Evolutionary conservation across 2,888 invertebrate species (phyloP).

Genomic region (Sipha maydis): DNA sequence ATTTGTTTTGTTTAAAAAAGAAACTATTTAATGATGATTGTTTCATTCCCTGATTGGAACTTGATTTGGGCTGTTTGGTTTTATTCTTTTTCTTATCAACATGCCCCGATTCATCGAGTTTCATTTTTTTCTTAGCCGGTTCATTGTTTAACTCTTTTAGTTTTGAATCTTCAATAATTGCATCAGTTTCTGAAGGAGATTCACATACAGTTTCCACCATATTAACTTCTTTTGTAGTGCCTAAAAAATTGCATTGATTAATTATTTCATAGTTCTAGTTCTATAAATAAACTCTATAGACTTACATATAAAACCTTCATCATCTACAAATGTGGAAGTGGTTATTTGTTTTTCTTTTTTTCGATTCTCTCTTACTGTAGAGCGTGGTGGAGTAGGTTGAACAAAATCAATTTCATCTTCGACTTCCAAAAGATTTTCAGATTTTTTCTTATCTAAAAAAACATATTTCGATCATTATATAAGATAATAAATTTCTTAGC

Average conservation of each 20-base stretch:
- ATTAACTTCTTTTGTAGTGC: constrained; percentile 57
- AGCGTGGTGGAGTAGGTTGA: constrained; percentile 52
- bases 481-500: neutral
- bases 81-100: constrained; percentile 33
- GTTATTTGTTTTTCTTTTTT: constrained; percentile 56
- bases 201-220: constrained; percentile 31
- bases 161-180: neutral
- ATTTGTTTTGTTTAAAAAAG: constrained; percentile 51
- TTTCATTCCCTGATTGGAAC: constrained; percentile 43
- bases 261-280: neutral
- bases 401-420: constrained; percentile 51
- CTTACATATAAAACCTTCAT: constrained; percentile 57
- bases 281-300: neutral
- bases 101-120: neutral
- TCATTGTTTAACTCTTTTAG: neutral
- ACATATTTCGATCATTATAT: neutral
- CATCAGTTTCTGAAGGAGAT: neutral
- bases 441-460: constrained; percentile 56
- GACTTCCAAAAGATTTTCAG: constrained; percentile 12
- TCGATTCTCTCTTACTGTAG: constrained; percentile 43
- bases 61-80: constrained; percentile 32
- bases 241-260: neutral
- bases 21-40: constrained; percentile 58
- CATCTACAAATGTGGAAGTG: constrained; percentile 46
- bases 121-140: constrained; percentile 8